phyloP scores from a whole-genome alignment of 2,888 invertebrate species.

The Cepaea hortensis region DNA sequence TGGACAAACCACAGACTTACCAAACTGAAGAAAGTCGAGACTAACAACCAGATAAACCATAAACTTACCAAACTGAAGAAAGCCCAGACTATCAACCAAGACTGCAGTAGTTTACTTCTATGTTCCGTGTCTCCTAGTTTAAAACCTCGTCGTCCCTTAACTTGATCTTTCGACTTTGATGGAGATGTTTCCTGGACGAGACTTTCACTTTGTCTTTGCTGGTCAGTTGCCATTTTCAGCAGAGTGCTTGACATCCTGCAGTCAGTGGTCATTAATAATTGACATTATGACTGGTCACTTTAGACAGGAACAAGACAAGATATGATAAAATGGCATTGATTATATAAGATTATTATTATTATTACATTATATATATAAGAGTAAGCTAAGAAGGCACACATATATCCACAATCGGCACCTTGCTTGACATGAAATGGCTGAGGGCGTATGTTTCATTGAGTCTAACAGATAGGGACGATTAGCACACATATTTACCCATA shows the following conservation, averaged over 20 bases:
- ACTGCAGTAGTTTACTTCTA: background rate
- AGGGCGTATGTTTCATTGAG: too few species aligned
- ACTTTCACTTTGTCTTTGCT: slow-evolving; percentile 5
- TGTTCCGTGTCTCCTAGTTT: background rate
- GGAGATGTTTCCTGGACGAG: background rate
- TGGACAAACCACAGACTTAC: background rate
- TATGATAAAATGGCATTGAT: too few species aligned
- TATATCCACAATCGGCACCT: too few species aligned
- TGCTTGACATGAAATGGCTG: too few species aligned
- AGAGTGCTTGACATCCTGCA: background rate
- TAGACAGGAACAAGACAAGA: too few species aligned
- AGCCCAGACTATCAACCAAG: slow-evolving; percentile 3
- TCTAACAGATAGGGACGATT: too few species aligned
- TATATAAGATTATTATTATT: too few species aligned
- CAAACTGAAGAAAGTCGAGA: slow-evolving; percentile 2
- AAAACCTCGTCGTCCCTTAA: background rate
- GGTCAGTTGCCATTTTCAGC: background rate
- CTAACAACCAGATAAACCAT: background rate
- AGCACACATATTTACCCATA: too few species aligned
- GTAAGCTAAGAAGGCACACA: too few species aligned
- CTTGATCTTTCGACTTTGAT: background rate
- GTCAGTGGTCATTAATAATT: too few species aligned
- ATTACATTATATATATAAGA: too few species aligned
- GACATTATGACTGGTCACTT: too few species aligned
- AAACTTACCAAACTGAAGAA: slow-evolving; percentile 18